Percentiles rank a stretch among this genome's conserved stretches.
Evolutionary conservation across 1,140 invertebrate species (phyloP).

Genomic region (Amyelois transitella): DNA sequence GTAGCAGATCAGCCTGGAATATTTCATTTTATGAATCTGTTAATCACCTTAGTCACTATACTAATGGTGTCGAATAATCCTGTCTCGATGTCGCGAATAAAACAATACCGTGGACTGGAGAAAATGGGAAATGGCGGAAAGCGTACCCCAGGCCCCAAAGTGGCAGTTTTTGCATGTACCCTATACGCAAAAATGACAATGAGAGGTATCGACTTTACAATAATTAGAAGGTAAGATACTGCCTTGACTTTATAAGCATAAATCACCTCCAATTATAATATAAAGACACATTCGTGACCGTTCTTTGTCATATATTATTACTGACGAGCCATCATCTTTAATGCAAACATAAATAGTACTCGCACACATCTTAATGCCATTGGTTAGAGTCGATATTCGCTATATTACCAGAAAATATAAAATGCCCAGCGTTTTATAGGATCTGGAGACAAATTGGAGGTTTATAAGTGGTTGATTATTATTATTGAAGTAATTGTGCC

Average conservation of each 20-base stretch:
- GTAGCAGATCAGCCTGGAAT: too few species aligned
- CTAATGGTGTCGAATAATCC: too few species aligned
- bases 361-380: background rate
- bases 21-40: too few species aligned
- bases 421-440: background rate
- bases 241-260: background rate
- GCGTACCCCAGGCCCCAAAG: too few species aligned
- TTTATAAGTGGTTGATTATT: conserved; percentile 3
- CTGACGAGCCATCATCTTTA: background rate
- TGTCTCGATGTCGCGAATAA: too few species aligned
- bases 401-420: background rate
- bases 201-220: background rate
- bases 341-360: background rate
- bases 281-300: background rate
- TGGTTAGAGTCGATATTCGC: background rate
- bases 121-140: too few species aligned
- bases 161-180: too few species aligned
- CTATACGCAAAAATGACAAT: too few species aligned
- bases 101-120: too few species aligned
- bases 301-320: conserved; percentile 2
- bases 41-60: too few species aligned
- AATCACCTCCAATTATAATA: background rate
- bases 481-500: background rate
- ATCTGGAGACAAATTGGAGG: conserved; percentile 4
- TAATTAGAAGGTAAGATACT: background rate